Evolutionary conservation across 2,888 invertebrate genomes (phyloP), one percentile per base, ranked within the genome.

Genomic region (Deladenus siricidicola): DNA sequence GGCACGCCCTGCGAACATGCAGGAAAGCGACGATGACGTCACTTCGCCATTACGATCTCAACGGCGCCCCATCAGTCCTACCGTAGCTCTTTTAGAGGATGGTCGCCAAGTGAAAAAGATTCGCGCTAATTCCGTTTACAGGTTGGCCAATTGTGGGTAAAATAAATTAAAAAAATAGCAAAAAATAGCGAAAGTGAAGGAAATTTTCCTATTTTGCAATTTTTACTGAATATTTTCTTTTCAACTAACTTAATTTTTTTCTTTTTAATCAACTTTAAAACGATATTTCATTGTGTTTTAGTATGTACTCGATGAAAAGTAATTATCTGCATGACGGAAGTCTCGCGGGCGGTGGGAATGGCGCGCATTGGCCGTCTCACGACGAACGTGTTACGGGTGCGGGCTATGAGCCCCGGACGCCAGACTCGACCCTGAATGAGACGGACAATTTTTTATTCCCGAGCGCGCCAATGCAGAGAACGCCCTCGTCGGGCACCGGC

Each of bases 81-180:
- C 74, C 26, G 73, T 75, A 4, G 73, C 73, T 2, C 63, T 75
- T 19, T 55, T 75, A 17, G 73, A 75, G 58, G 67, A 65, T 24
- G 67, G 67, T 1, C 64, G 67, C 45, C 66, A 69, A 56, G 58
- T 66, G 14, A 67, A 66, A 47, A 69, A 66, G 30, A 59, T 68
- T n/a, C 60, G 74, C 42, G 68, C 73, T 4, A 60, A 65, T 29
- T 73, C 72, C 0, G 69, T 70, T 2, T 69, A 71, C 34, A 71
- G 71, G 58, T 58, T 1, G 28, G 24, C 10, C n/a, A n/a, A n/a
- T n/a, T n/a, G n/a, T n/a, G n/a, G n/a, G n/a, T n/a, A n/a, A n/a
- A n/a, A n/a, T n/a, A n/a, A n/a, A n/a, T n/a, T n/a, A n/a, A n/a
- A n/a, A n/a, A n/a, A n/a, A n/a, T n/a, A n/a, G n/a, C n/a, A n/a